Conservation (phyloP, 2,113 vertebrate genomes). For the Callipepla squamata region DNA sequence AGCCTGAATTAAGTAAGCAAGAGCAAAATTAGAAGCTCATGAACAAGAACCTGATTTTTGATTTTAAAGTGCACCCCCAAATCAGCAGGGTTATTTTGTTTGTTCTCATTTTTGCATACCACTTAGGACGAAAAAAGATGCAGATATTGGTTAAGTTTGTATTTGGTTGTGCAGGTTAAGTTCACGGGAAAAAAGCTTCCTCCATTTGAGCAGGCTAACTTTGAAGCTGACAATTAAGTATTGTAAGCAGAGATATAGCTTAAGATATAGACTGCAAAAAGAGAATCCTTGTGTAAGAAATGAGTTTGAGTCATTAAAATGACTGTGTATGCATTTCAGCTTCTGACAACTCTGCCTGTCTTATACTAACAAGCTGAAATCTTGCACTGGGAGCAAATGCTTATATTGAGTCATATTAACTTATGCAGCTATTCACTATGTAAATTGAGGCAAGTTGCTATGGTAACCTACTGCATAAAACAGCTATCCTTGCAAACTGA, state of each 20-base stretch:
- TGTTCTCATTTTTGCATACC: neutral
- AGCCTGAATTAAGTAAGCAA: neutral
- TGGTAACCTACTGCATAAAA: neutral
- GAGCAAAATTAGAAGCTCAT: neutral
- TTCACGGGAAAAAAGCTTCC: neutral
- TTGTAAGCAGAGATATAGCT: neutral
- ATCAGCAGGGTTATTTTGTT: neutral
- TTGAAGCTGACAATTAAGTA: neutral
- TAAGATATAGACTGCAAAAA: no score
- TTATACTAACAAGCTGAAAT: neutral
- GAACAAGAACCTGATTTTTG: neutral
- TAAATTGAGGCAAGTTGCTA: constrained; percentile 12
- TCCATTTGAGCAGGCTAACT: neutral
- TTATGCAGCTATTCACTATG: neutral
- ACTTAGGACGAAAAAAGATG: neutral
- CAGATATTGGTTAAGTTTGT: neutral
- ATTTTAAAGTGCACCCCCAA: neutral
- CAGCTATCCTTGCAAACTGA: neutral
- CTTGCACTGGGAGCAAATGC: neutral
- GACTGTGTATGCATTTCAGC: neutral
- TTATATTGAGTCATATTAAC: neutral
- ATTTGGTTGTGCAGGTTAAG: neutral
- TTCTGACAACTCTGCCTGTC: neutral
- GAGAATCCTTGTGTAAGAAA: neutral
- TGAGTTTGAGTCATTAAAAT: neutral